These are phyloP conservation scores for Apostichopus japonicus DNA, from an alignment of 35 echinoderm and acorn worm species.

Conservation along the genomic window DNA sequence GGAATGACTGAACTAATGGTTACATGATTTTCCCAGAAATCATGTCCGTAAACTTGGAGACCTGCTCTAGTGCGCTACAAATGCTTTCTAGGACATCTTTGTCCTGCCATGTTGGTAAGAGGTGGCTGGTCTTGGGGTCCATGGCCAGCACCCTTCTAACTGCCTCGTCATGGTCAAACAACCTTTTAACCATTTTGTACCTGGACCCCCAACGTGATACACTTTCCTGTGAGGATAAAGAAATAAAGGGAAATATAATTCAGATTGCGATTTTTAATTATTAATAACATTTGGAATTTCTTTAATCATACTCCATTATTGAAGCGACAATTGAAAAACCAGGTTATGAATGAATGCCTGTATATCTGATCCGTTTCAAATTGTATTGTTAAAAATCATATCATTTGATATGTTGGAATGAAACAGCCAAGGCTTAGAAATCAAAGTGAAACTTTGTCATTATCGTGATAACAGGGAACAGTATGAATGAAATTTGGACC, in stretches of 20 bases:
- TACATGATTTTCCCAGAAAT: not conserved
- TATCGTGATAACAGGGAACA: too few species aligned
- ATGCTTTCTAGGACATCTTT: constrained; percentile 15
- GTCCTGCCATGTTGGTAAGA: too few species aligned
- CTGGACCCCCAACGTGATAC: constrained; percentile 41
- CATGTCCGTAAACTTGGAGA: too few species aligned
- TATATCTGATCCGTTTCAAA: too few species aligned
- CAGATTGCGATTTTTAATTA: not conserved
- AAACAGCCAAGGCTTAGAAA: too few species aligned
- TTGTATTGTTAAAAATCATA: too few species aligned
- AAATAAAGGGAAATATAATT: not conserved
- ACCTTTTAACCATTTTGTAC: constrained; percentile 10
- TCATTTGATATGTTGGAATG: too few species aligned
- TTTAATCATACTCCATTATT: not conserved
- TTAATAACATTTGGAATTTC: not conserved
- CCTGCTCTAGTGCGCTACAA: too few species aligned
- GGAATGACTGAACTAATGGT: constrained; percentile 2
- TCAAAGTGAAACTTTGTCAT: too few species aligned
- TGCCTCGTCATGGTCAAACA: not conserved
- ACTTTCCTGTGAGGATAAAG: constrained; percentile 9
- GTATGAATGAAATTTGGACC: too few species aligned
- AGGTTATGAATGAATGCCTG: too few species aligned
- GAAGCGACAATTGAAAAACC: not conserved
- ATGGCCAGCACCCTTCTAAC: constrained; percentile 6
- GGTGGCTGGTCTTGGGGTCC: not conserved